Conservation (phyloP, 2,797 vertebrate species). For the Pangasius sanitwongsei region DNA sequence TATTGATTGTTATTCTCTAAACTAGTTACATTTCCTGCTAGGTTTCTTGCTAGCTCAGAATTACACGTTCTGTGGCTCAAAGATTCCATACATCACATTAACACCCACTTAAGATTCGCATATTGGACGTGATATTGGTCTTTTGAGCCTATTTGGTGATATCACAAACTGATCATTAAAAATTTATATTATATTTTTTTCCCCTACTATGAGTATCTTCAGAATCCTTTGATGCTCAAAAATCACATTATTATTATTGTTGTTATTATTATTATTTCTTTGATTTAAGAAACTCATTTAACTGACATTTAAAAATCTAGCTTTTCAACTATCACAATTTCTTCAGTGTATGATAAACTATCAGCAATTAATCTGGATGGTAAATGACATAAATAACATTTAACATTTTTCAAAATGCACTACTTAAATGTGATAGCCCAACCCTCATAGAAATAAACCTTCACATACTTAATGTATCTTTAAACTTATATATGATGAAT, state of each 20-base stretch:
- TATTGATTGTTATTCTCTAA: background rate
- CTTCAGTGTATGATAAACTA: background rate
- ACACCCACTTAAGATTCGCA: background rate
- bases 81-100: background rate
- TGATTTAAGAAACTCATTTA: background rate
- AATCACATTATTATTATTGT: background rate
- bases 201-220: too few species aligned
- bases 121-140: background rate
- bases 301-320: background rate
- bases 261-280: background rate
- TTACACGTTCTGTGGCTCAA: background rate
- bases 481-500: background rate
- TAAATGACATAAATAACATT: background rate
- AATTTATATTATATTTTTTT: fast-evolving
- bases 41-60: background rate
- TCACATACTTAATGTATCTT: background rate
- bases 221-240: background rate
- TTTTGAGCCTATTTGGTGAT: background rate
- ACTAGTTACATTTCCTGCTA: background rate
- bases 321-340: background rate
- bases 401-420: background rate
- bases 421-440: background rate
- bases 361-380: background rate
- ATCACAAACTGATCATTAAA: background rate
- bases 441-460: background rate